Base-by-base conservation (phyloP, 2,888 invertebrate genomes). In the Dascillus cervinus region DNA sequence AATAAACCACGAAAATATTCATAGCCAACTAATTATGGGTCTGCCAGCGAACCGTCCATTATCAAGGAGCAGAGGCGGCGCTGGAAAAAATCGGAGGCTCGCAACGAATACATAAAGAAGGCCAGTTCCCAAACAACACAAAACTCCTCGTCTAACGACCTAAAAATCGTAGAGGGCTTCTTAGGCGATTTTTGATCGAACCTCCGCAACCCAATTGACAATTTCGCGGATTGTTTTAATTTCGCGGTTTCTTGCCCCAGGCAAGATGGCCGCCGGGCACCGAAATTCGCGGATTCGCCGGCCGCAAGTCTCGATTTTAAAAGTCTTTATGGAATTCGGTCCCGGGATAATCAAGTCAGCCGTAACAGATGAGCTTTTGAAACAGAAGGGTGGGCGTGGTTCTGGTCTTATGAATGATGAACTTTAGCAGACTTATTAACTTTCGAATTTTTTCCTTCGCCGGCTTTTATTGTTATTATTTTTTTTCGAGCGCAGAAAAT, bases 21-120 rank as follows among this genome's bases (percentile, higher is more conserved):
- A 58, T 58, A 53, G 55, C 46, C 46, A 43, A 49, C 50, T 60
- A 60, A 60, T 60, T 60, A 59, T 49, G 55, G 53, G 49, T 45
- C 47, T 50, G 53, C 47, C 53, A 54, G 50, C 50, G 52, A 60
- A 60, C 58, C 59, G 55, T 56, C 55, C 56, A 60, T 60, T 60
- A 60, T 60, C 56, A 58, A 60, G 60, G 58, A 60, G 60, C 60
- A 58, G 56, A 53, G 58, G 58, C 59, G 58, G 55, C 51, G 39
- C 49, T 30, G 39, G 22, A 37, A 33, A 35, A 34, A 34, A n/a
- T n/a, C n/a, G 58, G 58, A 58, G 58, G 55, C 51, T 38, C 49
- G 29, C 37, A 17, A 37, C 30, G 37, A 34, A 34, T 25, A 28
- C 30, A 33, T 38, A 23, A 34, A 33, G 37, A 28, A 31, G 34